A percentile compares a stretch with the other conserved stretches of the same genome.
phyloP scores from a whole-genome alignment of 1,140 invertebrate species.

The Lerema accius region DNA sequence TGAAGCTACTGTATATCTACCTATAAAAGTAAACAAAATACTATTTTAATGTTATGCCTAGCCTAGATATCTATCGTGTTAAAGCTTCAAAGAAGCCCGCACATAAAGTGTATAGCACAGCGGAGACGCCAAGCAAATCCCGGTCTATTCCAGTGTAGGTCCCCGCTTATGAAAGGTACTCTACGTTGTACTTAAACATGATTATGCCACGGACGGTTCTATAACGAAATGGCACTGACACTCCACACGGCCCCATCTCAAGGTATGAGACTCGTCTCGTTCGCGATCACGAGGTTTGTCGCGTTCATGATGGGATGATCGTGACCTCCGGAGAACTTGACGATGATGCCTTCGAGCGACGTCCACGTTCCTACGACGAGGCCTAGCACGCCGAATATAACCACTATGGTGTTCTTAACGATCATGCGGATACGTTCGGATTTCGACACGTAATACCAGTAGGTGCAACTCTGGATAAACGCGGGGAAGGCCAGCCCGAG shows the following conservation, averaged over 20 bases:
- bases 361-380: slow-evolving; percentile 89
- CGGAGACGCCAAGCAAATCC: background rate
- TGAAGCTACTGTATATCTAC: slow-evolving; percentile 7
- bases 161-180: slow-evolving; percentile 5
- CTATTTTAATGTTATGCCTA: background rate
- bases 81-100: slow-evolving; percentile 6
- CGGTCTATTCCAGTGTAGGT: background rate
- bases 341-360: slow-evolving; percentile 85
- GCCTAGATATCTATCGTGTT: slow-evolving; percentile 6
- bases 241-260: slow-evolving; percentile 32
- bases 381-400: slow-evolving; percentile 87
- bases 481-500: slow-evolving; percentile 95
- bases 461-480: slow-evolving; percentile 88
- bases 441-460: slow-evolving; percentile 82
- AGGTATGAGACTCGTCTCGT: slow-evolving; percentile 41
- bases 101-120: slow-evolving; percentile 3
- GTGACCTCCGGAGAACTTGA: slow-evolving; percentile 73
- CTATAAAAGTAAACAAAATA: slow-evolving; percentile 13
- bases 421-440: slow-evolving; percentile 80
- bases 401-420: slow-evolving; percentile 87
- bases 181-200: slow-evolving; percentile 39
- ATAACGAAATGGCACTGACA: slow-evolving; percentile 47
- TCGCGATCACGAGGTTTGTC: slow-evolving; percentile 34
- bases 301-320: slow-evolving; percentile 34
- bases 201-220: slow-evolving; percentile 51